Evolutionary conservation across 2,797 vertebrate species (phyloP), one percentile per base, ranked within the genome.

Genomic region (Phaenicophaeus curvirostris): DNA sequence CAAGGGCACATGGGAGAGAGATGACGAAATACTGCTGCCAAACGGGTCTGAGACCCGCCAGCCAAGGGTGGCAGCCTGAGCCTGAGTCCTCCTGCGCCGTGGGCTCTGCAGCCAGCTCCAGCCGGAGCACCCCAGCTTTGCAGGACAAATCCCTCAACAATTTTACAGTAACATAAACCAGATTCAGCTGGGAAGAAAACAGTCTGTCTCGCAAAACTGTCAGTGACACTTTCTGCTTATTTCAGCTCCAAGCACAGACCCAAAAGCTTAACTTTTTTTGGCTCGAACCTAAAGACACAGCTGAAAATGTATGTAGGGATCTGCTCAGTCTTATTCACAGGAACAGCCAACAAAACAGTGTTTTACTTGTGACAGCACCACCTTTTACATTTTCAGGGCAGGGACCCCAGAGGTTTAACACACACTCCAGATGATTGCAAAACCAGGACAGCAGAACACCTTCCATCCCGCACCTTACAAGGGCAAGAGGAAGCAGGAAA

Each of bases 391-490:
- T 69, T 69, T 80, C 42, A 69, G 39, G 54, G 74, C 57, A 35
- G 39, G 1, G 8, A 37, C 18, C 19, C 16, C 1, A 1, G 14
- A 9, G 15, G 30, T 30, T 63, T 73, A 78, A 83, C 55, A 18
- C 24, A 30, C 21, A 2, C 50, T 15, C 67, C 25, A n/a, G 19
- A n/a, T 0, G 1, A 51, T 41, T 37, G 31, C 13, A n/a, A 37
- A 79, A 50, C 23, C 41, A 42, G 30, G 46, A 75, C 46, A 69
- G 55, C 11, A 1, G 2, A 17, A 19, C 54, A 18, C 30, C 25
- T 31, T 25, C 11, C 5, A 0, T 20, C 19, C 28, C 39, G 5
- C 1, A 1, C n/a, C 35, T 35, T 9, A 11, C 30, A 33, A 41
- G 39, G n/a, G 8, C 14, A 25, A 30, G 14, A 25, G 4, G 69